Base-by-base conservation (phyloP, 2,113 vertebrate genomes). In the Mandrillus leucophaeus region DNA sequence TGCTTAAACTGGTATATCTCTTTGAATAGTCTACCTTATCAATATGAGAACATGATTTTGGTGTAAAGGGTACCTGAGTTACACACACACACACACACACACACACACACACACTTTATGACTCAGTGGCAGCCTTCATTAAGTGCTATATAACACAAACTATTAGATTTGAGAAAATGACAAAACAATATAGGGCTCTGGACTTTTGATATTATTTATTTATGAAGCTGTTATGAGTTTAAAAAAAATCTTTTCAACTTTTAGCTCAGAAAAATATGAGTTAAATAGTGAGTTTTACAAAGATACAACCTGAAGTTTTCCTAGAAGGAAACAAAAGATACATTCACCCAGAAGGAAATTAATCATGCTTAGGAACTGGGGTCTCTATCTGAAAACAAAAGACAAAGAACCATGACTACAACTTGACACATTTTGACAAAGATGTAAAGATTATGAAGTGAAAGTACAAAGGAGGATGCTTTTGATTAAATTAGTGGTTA, bases 401-500 rank as follows among this genome's bases (percentile, higher is more conserved):
- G 16, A 70, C 40, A 89, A 94, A 70, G 18, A n/a, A 59, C 8
- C 32, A 30, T 61, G 25, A 94, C 11, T 81, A 30, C 94, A 95
- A 81, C 16, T 95, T 79, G n/a, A 80, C 1, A 22, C 35, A 64
- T 96, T 88, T 35, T 32, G 78, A 57, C 38, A 88, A 87, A 88
- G 88, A 80, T 66, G n/a, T 81, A 80, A 95, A 96, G 82, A 75
- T 40, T 80, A 93, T 45, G 68, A 97, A 97, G 45, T 50, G 3
- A 90, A 89, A 94, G 9, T 70, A 43, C 16, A 95, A 84, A 27
- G 16, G 9, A 96, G n/a, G 92, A 45, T 16, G 70, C 8, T 84
- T 84, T 87, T 68, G 48, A 88, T 93, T 79, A 80, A 95, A 97
- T 94, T 87, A 97, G 79, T 88, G 76, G 88, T 97, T 97, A 94